Evolutionary conservation across 2,797 vertebrate species (phyloP).

Genomic region (Galaxias olidus): DNA sequence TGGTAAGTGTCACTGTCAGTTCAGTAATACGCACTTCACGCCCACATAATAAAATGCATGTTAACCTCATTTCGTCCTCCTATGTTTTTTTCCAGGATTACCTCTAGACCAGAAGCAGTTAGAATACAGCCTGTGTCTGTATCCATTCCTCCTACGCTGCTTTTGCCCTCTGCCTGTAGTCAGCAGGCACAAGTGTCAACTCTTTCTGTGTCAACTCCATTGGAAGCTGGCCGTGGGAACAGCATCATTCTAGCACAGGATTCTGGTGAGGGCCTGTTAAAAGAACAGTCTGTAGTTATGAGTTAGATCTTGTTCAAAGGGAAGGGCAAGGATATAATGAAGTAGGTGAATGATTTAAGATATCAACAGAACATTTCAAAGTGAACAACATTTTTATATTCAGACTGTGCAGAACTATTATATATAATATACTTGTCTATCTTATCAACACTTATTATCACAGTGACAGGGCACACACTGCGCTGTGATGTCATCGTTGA

Average conservation of each 20-base stretch:
- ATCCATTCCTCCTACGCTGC: constrained; percentile 10
- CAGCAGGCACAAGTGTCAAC: constrained; percentile 31
- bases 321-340: background rate
- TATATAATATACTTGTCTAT: background rate
- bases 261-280: constrained; percentile 25
- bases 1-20: constrained; percentile 61
- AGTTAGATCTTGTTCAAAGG: background rate
- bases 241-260: constrained; percentile 28
- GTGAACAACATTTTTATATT: background rate
- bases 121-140: constrained; percentile 24
- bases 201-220: constrained; percentile 8
- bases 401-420: background rate
- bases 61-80: background rate
- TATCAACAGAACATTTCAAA: background rate
- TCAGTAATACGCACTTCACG: background rate
- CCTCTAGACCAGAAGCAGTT: constrained; percentile 28
- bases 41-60: background rate
- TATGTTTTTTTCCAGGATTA: constrained; percentile 18
- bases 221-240: constrained; percentile 8
- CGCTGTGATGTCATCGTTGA: constrained; percentile 71
- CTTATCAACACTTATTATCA: constrained; percentile 24
- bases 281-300: no score
- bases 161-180: constrained; percentile 30
- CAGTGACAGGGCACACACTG: constrained; percentile 69
- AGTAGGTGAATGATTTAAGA: background rate